Base-by-base conservation (phyloP, 2,797 vertebrate genomes). In the Zalophus californianus region DNA sequence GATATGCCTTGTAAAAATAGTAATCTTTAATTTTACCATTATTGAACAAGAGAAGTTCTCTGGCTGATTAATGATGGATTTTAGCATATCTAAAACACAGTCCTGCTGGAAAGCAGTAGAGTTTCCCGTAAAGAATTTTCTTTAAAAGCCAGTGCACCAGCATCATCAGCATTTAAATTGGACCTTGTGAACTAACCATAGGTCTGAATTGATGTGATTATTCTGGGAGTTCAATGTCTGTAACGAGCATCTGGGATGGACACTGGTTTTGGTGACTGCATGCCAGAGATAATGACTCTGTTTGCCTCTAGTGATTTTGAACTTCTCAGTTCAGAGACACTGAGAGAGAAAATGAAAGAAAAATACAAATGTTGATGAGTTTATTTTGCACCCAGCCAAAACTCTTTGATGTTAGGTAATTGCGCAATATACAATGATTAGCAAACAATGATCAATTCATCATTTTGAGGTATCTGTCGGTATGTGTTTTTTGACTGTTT, bases 231-330 rank as follows among this genome's bases (percentile, higher is more conserved):
- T 95, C 23, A 73, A 0, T 0, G 0, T 5, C 78, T 94, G 7
- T 75, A 48, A 87, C 41, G 84, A 78, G n/a, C 14, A 75, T 41
- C 14, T 92, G n/a, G 29, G 80, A 4, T 4, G 87, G 90, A 52
- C 78, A 16, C 1, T 38, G 38, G 62, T 90, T 96, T 93, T 90
- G 48, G 35, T 38, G 0, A 94, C 6, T 60, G 10, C 78, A 92
- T 87, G 85, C 38, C 35, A 93, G 92, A 97, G 95, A 75, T 82
- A 97, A 92, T 86, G 52, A 35, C 20, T 95, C 66, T 92, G 2
- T 91, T 96, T 96, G 73, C 66, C 35, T 13, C 38, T 29, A 96
- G 29, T 62, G 78, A 96, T 91, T 14, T 94, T 44, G 15, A 96
- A 44, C 7, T 14, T 52, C 3, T 50, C 91, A 8, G 29, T 52